Conservation (phyloP, 92 coral and sea anemone species). For the Epizoanthus illoricatus region DNA sequence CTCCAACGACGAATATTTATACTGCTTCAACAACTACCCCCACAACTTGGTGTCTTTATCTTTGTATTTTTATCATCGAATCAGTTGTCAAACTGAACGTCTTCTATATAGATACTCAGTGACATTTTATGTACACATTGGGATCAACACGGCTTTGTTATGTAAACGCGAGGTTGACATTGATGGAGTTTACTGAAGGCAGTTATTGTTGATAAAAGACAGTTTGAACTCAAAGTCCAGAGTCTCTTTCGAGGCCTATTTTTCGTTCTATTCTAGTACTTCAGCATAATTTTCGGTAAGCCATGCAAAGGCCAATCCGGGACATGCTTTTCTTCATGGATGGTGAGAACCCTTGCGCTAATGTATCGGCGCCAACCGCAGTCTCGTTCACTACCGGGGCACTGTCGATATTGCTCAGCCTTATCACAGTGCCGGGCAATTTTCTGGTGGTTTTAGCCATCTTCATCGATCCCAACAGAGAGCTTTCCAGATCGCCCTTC, state of each 20-base stretch:
- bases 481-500: constrained; percentile 69
- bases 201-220: too few species aligned
- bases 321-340: constrained; percentile 50
- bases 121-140: too few species aligned
- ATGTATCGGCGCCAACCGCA: constrained; percentile 58
- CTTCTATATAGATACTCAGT: too few species aligned
- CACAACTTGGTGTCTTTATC: too few species aligned
- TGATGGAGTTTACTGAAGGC: too few species aligned
- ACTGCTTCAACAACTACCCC: too few species aligned
- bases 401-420: constrained; percentile 64
- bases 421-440: constrained; percentile 83
- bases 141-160: too few species aligned
- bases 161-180: too few species aligned
- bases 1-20: too few species aligned
- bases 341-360: constrained; percentile 57
- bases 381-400: constrained; percentile 81
- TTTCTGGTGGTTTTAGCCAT: constrained; percentile 82
- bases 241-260: neutral
- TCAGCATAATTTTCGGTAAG: neutral
- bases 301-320: constrained; percentile 29
- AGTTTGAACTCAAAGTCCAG: too few species aligned
- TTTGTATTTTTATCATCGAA: too few species aligned
- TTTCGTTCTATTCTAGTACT: neutral
- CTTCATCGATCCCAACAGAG: constrained; percentile 75
- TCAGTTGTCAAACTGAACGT: too few species aligned